These are phyloP conservation scores for Ypsolopha sequella DNA, from an alignment of 2,888 invertebrate species.

Conservation along the genomic window DNA sequence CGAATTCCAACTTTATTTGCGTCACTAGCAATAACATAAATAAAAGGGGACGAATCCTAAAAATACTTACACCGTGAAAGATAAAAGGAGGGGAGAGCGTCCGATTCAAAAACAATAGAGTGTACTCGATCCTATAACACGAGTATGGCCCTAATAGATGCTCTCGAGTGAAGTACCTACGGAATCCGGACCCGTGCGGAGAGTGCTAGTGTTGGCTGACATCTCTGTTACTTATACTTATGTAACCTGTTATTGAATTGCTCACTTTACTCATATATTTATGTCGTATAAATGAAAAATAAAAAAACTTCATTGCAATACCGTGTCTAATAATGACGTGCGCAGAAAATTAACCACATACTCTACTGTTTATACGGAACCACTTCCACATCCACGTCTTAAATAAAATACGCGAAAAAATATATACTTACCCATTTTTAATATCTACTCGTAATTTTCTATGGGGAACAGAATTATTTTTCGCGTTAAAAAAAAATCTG, in stretches of 20 bases:
- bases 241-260: not conserved
- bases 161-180: not conserved
- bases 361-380: too few species aligned
- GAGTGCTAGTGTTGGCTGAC: not conserved
- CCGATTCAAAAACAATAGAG: conserved; percentile 36
- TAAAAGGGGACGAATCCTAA: not conserved
- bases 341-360: too few species aligned
- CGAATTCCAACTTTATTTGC: too few species aligned
- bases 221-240: too few species aligned
- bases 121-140: conserved; percentile 16
- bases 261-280: not conserved
- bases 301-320: too few species aligned
- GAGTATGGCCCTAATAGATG: not conserved
- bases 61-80: not conserved
- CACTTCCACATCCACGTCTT: too few species aligned
- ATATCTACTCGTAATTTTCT: too few species aligned
- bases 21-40: not conserved
- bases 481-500: too few species aligned
- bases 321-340: too few species aligned
- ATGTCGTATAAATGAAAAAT: not conserved
- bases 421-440: too few species aligned
- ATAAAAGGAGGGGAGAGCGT: conserved; percentile 19
- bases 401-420: too few species aligned
- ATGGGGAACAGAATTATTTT: too few species aligned
- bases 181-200: not conserved